Evolutionary conservation across 2,888 invertebrate species (phyloP), one percentile per base, ranked within the genome.

Genomic region (Cancer borealis): DNA sequence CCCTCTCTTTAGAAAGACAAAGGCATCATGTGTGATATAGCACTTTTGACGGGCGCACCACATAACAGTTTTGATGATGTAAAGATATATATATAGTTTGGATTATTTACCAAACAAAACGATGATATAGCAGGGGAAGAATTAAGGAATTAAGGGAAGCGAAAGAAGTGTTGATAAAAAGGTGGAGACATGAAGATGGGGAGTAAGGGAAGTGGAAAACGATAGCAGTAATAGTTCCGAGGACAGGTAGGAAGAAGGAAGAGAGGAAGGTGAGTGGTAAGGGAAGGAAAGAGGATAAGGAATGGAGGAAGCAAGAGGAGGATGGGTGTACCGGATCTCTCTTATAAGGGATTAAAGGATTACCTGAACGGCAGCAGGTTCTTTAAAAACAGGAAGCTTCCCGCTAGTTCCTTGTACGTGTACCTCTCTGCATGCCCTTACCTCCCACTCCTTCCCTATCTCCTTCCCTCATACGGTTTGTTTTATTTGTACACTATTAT

Each of bases 341-440:
- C 73, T 73, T 73, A 73, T 73, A 73, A 73, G 73, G 73, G 73
- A 73, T 73, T 73, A 73, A 73, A 73, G 26, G 73, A 73, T 73
- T 73, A 73, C 73, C 26, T 73, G 73, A 73, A 73, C 73, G 73
- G 73, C 73, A 26, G 73, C n/a, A 10, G 73, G 10, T 73, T 73
- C 73, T 73, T 73, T 73, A 26, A 73, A 73, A 73, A 73, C 73
- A 73, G 73, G 73, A 73, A 73, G 73, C n/a, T 73, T 73, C 10
- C 60, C 60, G 17, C 60, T 73, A 73, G 10, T 73, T n/a, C 26
- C 26, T 26, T 26, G n/a, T 73, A 73, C 26, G n/a, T 26, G n/a
- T 73, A 73, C 73, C 73, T 73, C 73, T 73, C 26, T 26, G 8
- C 73, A 10, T 3, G 60, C 17, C 17, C 60, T 66, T 12, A 66